Evolutionary conservation across 2,797 vertebrate species (phyloP), one percentile per base, ranked within the genome.

Genomic region (Notamacropus eugenii): DNA sequence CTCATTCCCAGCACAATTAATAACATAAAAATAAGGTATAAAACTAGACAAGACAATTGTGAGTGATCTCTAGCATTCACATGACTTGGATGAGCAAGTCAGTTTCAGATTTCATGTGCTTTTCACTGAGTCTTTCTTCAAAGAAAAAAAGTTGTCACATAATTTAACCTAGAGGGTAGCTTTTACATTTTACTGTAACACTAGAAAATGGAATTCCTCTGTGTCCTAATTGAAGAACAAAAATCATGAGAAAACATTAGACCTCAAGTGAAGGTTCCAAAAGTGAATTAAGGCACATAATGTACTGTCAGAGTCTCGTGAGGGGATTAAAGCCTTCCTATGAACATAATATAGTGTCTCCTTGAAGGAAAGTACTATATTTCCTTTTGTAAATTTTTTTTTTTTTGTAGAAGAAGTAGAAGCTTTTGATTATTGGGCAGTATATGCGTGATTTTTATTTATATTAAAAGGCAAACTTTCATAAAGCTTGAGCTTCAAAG

Each of bases 121-220:
- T 94, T 90, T 95, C 62, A 93, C 54, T 22, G 74, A 95, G 93
- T 67, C 74, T 22, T 92, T 96, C 91, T 94, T 95, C 97, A 96
- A 97, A 98, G 96, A 94, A 95, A 93, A 91, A 28, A 90, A 28
- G 96, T 97, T 97, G 96, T 97, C 95, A 97, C 40, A 90, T 96
- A 95, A 96, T 95, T 96, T 98, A 87, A 96, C 96, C 93, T 96
- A 95, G 57, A 97, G 92, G 94, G 55, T 62, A 94, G 55, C 14
- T 59, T 91, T 97, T 97, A 94, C 59, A 87, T 96, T 97, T 97
- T 94, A 91, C 92, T 95, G 54, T 92, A 93, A 91, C 97, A 96
- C 96, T 95, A 98, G 96, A 96, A 98, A 97, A 96, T 91, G 93
- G 96, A 95, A 96, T 94, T 91, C 96, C 90, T 93, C 95, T 96